These are phyloP conservation scores for Apolygus lucorum DNA, from an alignment of 1,140 invertebrate genomes.

Conservation along the genomic window DNA sequence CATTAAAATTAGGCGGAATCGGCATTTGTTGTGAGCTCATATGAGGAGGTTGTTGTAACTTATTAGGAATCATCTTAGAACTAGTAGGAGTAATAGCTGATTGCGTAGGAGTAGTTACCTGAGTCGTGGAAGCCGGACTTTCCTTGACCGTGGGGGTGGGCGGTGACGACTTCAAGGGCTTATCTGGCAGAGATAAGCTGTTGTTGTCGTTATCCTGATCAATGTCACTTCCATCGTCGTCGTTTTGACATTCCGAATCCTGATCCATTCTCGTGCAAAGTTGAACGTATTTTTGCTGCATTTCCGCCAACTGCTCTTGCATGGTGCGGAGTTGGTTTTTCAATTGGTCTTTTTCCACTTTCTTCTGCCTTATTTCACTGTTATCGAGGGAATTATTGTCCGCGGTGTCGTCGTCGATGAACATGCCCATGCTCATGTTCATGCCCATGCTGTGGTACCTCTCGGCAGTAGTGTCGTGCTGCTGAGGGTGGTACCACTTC, in stretches of 20 bases:
- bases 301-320: constrained; percentile 79
- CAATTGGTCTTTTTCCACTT: constrained; percentile 72
- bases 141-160: constrained; percentile 51
- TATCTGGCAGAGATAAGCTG: constrained; percentile 38
- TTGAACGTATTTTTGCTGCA: constrained; percentile 84
- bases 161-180: constrained; percentile 42
- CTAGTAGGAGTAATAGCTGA: constrained; percentile 58
- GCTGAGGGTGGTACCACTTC: constrained; percentile 93
- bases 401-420: constrained; percentile 56
- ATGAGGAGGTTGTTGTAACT: constrained; percentile 47
- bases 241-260: constrained; percentile 57
- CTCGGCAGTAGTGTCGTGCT: constrained; percentile 68
- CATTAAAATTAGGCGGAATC: constrained; percentile 35
- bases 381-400: constrained; percentile 62
- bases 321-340: constrained; percentile 75
- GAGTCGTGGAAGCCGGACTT: constrained; percentile 41
- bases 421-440: constrained; percentile 37
- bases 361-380: constrained; percentile 63
- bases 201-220: constrained; percentile 51
- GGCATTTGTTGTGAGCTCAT: constrained; percentile 31
- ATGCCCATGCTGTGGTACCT: constrained; percentile 49
- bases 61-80: constrained; percentile 56
- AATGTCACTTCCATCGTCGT: constrained; percentile 62
- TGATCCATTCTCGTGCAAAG: constrained; percentile 75
- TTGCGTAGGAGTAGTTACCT: constrained; percentile 43